phyloP scores from a whole-genome alignment of 2,888 invertebrate species.

The Leptinotarsa juncta region DNA sequence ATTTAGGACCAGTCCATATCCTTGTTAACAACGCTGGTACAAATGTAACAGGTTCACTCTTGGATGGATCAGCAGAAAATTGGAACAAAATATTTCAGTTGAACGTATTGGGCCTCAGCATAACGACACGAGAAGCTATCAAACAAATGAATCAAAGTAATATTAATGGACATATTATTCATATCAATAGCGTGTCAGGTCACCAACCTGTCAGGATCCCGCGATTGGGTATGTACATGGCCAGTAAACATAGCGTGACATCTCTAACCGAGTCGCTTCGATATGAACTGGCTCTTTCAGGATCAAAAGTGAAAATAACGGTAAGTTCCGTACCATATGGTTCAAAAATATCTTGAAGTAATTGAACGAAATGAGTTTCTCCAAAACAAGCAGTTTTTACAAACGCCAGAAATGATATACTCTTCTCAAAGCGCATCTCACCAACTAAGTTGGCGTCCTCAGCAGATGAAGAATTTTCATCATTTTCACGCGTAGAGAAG shows the following conservation, averaged over 20 bases:
- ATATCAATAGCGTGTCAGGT: slow-evolving; percentile 45
- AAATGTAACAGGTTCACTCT: slow-evolving; percentile 27
- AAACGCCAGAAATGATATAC: no score
- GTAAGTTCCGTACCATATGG: slow-evolving; percentile 32
- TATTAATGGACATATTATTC: slow-evolving; percentile 45
- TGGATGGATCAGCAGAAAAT: slow-evolving; percentile 42
- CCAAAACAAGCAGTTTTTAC: no score
- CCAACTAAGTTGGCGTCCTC: no score
- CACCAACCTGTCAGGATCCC: slow-evolving; percentile 38
- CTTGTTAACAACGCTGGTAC: slow-evolving; percentile 54
- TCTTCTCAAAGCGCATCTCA: no score
- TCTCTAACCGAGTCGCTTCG: slow-evolving; percentile 47
- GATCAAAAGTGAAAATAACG: slow-evolving; percentile 48
- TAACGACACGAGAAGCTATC: slow-evolving; percentile 44
- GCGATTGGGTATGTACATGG: slow-evolving; percentile 42
- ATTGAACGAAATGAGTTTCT: no score
- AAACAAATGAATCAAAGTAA: slow-evolving; percentile 43
- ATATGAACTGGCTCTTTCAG: slow-evolving; percentile 38
- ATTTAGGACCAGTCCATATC: slow-evolving; percentile 53
- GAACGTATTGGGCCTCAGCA: slow-evolving; percentile 42
- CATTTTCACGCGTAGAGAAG: no score
- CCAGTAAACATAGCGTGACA: slow-evolving; percentile 47
- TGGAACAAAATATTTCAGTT: slow-evolving; percentile 39
- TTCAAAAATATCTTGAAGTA: no score
- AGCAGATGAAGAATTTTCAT: no score